Evolutionary conservation across 35 echinoderm and acorn worm species (phyloP).

Genomic region (Apostichopus japonicus): DNA sequence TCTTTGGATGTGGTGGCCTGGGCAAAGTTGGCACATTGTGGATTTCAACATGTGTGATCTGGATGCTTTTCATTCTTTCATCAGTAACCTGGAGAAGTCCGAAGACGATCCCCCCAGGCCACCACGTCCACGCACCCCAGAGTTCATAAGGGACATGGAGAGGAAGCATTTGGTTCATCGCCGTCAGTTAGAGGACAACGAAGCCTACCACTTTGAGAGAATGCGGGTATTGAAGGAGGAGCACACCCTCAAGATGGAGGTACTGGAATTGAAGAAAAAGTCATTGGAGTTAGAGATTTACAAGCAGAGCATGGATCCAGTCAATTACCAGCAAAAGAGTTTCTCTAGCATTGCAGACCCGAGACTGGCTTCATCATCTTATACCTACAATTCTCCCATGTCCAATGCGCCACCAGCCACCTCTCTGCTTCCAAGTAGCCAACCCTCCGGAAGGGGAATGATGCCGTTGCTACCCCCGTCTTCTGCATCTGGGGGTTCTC

Average conservation of each 20-base stretch:
- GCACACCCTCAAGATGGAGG: conserved; percentile 42
- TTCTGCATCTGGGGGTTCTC: neutral
- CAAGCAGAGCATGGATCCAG: neutral
- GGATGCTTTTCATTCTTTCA: conserved; percentile 59
- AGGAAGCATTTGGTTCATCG: neutral
- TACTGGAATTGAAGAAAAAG: conserved; percentile 33
- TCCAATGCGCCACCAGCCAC: neutral
- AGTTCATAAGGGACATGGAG: conserved; percentile 43
- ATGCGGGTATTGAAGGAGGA: conserved; percentile 36
- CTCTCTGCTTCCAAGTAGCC: neutral
- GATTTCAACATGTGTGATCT: conserved; percentile 37
- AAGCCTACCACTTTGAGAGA: conserved; percentile 13
- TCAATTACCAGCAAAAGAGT: conserved; percentile 2
- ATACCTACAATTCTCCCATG: neutral
- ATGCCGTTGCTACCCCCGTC: neutral
- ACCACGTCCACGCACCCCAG: conserved; percentile 9
- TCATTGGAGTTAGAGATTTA: neutral
- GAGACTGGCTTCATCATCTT: neutral
- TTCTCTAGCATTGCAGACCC: neutral
- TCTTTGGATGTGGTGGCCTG: conserved; percentile 27
- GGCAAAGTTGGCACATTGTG: neutral
- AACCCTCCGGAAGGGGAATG: neutral
- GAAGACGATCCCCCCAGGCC: neutral
- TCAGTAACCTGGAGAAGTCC: conserved; percentile 1
- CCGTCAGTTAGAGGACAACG: conserved; percentile 23